These are phyloP conservation scores for Acrocephalus kingi DNA, from an alignment of 2,113 vertebrate species.

Conservation along the genomic window DNA sequence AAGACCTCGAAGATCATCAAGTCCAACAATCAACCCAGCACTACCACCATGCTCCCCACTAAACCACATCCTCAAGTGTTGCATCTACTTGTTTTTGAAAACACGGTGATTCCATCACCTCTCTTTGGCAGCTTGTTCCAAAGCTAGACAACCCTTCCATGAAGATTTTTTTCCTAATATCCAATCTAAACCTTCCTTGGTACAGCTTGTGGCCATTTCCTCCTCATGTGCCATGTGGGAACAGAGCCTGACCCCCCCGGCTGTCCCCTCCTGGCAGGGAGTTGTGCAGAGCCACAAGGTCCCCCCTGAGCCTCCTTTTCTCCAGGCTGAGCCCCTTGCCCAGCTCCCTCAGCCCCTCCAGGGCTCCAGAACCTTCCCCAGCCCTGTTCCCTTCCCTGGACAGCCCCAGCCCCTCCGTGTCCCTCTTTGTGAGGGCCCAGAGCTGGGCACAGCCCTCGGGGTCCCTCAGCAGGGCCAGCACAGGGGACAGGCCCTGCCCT, in stretches of 20 bases:
- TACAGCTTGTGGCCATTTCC: not conserved
- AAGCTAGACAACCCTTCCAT: not conserved
- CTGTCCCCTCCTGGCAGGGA: not conserved
- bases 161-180: not conserved
- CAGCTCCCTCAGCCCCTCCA: not conserved
- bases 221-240: not conserved
- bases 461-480: not conserved
- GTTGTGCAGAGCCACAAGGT: not conserved
- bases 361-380: not conserved
- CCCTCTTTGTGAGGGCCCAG: not conserved
- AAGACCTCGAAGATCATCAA: not conserved
- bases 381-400: not conserved
- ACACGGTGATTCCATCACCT: too few species aligned
- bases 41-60: not conserved
- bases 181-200: too few species aligned
- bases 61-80: rapidly evolving
- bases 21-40: not conserved
- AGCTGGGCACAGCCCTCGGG: not conserved
- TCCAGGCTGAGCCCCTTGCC: not conserved
- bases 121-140: not conserved
- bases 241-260: not conserved
- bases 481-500: not conserved
- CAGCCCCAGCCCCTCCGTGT: not conserved
- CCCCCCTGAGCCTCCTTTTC: not conserved
- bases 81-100: not conserved